A percentile compares a stretch with the other conserved stretches of the same genome.
Evolutionary conservation across 2,888 invertebrate species (phyloP).

Genomic region (Noctuana brunneofusca): DNA sequence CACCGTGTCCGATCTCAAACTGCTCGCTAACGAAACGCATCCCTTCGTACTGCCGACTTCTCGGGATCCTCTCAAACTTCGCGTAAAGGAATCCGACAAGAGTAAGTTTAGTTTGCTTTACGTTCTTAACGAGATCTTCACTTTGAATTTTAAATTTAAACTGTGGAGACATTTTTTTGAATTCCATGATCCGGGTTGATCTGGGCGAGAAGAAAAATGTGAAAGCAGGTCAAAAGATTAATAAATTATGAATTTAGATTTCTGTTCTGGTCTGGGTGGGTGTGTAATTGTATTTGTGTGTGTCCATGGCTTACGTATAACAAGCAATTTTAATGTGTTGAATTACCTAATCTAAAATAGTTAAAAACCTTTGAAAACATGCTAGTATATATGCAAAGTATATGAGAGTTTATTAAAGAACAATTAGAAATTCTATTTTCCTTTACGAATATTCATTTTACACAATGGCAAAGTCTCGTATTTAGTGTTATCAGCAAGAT

Average conservation of each 20-base stretch:
- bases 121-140: slow-evolving; percentile 3
- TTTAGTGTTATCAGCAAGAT: slow-evolving; percentile 3
- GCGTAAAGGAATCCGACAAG: slow-evolving; percentile 89
- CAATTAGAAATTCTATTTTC: background rate
- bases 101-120: slow-evolving; percentile 62
- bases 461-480: background rate
- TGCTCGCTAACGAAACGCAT: slow-evolving; percentile 86
- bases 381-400: background rate
- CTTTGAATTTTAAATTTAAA: slow-evolving; percentile 3
- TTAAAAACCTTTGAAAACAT: no score
- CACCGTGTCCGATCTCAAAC: slow-evolving; percentile 91
- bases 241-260: no score
- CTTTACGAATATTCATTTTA: background rate
- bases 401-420: background rate
- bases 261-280: no score
- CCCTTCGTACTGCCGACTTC: slow-evolving; percentile 87
- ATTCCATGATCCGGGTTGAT: no score
- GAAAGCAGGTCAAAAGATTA: no score
- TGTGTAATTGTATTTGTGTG: no score
- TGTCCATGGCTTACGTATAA: no score
- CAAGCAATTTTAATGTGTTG: no score
- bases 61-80: slow-evolving; percentile 88
- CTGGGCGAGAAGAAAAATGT: no score
- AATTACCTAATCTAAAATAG: no score
- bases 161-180: background rate